A percentile compares a stretch with the other conserved stretches of the same genome.
These are phyloP conservation scores for Atrichornis clamosus DNA, from an alignment of 2,113 vertebrate genomes.

Conservation along the genomic window DNA sequence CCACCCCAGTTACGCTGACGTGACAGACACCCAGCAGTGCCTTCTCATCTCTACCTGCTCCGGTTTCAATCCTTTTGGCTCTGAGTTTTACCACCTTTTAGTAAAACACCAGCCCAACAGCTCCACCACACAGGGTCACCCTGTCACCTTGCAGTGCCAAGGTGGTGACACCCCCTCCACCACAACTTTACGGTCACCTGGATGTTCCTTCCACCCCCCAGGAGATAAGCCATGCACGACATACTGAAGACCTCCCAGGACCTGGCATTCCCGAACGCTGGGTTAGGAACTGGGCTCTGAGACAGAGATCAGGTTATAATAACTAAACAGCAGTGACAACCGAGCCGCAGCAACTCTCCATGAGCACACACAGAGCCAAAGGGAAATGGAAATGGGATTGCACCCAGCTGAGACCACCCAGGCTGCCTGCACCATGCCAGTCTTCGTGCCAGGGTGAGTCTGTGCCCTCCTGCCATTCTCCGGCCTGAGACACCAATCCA, in stretches of 20 bases:
- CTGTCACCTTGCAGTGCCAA: not conserved
- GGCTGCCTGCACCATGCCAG: not conserved
- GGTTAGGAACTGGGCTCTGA: not conserved
- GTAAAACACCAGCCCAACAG: not conserved
- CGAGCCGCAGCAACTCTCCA: not conserved
- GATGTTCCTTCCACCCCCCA: not conserved
- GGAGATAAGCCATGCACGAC: not conserved
- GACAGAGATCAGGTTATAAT: accelerated
- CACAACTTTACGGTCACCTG: not conserved
- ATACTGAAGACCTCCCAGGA: not conserved
- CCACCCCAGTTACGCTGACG: not conserved
- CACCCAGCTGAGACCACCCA: not conserved
- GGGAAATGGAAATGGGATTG: not conserved
- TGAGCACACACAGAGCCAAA: not conserved
- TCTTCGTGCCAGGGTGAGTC: not conserved
- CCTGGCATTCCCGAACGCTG: accelerated
- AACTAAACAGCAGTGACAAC: not conserved
- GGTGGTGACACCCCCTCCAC: not conserved
- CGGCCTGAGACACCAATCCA: not conserved
- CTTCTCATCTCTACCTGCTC: not conserved
- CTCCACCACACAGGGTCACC: not conserved
- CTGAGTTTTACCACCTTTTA: not conserved
- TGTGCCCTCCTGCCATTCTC: not conserved
- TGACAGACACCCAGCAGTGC: not conserved
- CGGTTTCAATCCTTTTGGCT: not conserved